phyloP scores from a whole-genome alignment of 1,140 invertebrate species.

The Drosophila hydei region DNA sequence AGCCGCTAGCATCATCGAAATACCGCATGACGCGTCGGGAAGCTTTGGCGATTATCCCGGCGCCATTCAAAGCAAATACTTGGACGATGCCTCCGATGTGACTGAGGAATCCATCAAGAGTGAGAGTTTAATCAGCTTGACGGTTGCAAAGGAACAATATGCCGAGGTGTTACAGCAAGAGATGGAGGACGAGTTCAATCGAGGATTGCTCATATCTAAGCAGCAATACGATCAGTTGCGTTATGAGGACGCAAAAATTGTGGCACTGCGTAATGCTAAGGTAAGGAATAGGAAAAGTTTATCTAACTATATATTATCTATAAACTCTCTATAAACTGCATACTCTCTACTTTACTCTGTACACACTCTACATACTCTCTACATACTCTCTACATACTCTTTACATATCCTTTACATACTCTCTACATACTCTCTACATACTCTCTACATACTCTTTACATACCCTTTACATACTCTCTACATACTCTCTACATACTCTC shows the following conservation, averaged over 20 bases:
- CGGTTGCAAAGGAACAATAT: constrained; percentile 68
- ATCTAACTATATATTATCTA: too few species aligned
- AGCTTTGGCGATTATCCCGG: constrained; percentile 40
- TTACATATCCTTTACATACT: too few species aligned
- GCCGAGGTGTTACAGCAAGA: constrained; percentile 67
- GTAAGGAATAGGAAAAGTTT: constrained; percentile 24
- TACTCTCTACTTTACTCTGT: too few species aligned
- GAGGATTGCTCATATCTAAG: constrained; percentile 71
- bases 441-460: too few species aligned
- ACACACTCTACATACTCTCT: too few species aligned
- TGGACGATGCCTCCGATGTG: constrained; percentile 71
- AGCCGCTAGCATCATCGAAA: constrained; percentile 34
- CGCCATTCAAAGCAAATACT: constrained; percentile 41
- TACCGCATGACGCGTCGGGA: constrained; percentile 35
- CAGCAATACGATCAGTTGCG: constrained; percentile 76
- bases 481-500: too few species aligned
- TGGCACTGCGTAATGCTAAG: constrained; percentile 68
- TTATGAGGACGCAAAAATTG: constrained; percentile 76
- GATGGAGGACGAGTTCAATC: constrained; percentile 77
- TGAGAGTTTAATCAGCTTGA: constrained; percentile 65
- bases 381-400: too few species aligned
- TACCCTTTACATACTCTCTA: too few species aligned
- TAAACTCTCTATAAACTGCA: too few species aligned
- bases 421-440: too few species aligned
- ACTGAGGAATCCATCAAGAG: constrained; percentile 60